phyloP scores from a whole-genome alignment of 2,113 vertebrate genomes.

The Oxyruncus cristatus region DNA sequence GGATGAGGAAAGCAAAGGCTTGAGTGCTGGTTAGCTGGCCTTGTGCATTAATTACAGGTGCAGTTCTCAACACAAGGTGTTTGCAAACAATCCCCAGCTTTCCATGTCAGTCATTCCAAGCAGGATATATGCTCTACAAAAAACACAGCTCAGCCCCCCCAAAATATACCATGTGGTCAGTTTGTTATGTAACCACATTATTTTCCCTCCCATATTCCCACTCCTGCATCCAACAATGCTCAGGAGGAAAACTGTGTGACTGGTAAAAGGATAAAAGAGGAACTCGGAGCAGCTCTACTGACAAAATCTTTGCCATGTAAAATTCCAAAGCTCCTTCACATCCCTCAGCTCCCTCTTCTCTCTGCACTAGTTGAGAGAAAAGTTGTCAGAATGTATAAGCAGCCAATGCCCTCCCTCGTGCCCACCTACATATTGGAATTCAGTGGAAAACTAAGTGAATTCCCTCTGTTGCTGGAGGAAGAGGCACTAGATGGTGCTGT shows the following conservation, averaged over 20 bases:
- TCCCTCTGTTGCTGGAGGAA: not conserved
- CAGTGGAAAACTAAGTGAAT: not conserved
- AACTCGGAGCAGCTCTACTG: not conserved
- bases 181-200: not conserved
- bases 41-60: not conserved
- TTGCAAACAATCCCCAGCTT: not conserved
- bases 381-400: not conserved
- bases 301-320: not conserved
- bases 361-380: not conserved
- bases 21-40: not conserved
- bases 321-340: not conserved
- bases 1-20: not conserved
- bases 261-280: not conserved
- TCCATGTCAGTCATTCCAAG: not conserved
- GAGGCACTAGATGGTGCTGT: slow-evolving; percentile 47
- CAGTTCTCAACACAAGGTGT: not conserved
- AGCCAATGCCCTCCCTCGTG: not conserved
- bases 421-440: not conserved
- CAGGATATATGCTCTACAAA: not conserved
- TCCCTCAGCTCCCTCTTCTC: not conserved
- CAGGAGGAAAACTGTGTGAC: not conserved
- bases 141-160: not conserved
- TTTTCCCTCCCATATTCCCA: not conserved
- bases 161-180: not conserved
- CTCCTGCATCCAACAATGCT: not conserved